phyloP scores from a whole-genome alignment of 2,888 invertebrate genomes.

The Mallateleia sp. region DNA sequence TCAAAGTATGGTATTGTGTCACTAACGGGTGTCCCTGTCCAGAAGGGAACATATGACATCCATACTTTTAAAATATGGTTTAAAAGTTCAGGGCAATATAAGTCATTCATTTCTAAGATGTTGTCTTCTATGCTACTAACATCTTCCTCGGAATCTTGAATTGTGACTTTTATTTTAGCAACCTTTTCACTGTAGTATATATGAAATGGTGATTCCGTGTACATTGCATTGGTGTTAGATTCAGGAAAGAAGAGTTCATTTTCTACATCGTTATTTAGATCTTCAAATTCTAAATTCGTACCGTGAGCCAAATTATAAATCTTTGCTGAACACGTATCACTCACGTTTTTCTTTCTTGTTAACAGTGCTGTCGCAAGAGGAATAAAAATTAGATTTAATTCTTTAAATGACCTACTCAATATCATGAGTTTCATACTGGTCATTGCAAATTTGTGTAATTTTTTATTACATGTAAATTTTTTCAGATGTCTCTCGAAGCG shows the following conservation, averaged over 20 bases:
- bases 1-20: conserved; percentile 14
- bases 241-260: no score
- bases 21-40: not conserved
- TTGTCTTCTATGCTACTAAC: not conserved
- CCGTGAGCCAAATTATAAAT: no score
- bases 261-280: no score
- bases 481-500: conserved; percentile 14
- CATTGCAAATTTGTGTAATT: not conserved
- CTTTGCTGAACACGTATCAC: not conserved
- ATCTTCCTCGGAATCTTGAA: not conserved
- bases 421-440: conserved; percentile 13
- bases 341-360: not conserved
- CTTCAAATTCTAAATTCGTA: no score
- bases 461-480: not conserved
- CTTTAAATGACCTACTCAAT: not conserved
- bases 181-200: not conserved
- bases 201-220: conserved; percentile 24
- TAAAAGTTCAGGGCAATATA: not conserved
- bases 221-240: not conserved
- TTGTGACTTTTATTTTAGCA: not conserved
- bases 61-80: no score
- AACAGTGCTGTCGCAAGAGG: not conserved
- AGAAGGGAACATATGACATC: conserved; percentile 18
- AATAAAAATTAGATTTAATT: conserved; percentile 17
- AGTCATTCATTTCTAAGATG: not conserved